Evolutionary conservation across 2,888 invertebrate genomes (phyloP).

Genomic region (Plagodis pulveraria): DNA sequence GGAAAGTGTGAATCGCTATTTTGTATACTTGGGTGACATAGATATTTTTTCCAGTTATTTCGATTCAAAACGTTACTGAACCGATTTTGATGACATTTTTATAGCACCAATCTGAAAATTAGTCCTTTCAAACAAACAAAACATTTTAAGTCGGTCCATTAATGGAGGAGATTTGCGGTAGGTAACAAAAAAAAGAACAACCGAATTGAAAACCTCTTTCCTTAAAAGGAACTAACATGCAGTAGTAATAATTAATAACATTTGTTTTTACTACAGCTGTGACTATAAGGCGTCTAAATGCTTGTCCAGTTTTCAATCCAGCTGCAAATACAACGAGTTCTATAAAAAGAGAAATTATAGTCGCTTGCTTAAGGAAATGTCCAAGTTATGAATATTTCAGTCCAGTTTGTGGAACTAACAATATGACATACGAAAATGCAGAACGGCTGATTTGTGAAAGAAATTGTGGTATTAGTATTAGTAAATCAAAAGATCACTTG

Average conservation of each 20-base stretch:
- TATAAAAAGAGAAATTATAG: constrained; percentile 7
- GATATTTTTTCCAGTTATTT: no score
- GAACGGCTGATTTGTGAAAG: constrained; percentile 62
- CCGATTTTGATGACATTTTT: no score
- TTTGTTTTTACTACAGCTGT: constrained; percentile 13
- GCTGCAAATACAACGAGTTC: neutral
- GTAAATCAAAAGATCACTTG: no score
- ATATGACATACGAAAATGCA: constrained; percentile 62
- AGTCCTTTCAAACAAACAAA: no score
- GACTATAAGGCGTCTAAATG: neutral
- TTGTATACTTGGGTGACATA: no score
- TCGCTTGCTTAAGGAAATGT: constrained; percentile 53
- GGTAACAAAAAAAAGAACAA: no score
- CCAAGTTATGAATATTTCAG: constrained; percentile 65
- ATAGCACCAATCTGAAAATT: no score
- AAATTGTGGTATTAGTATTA: constrained; percentile 61
- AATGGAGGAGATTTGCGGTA: no score
- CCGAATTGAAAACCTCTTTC: no score
- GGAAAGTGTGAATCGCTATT: no score
- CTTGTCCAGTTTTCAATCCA: constrained; percentile 9
- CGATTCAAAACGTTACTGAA: no score
- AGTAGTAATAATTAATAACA: neutral
- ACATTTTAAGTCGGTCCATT: no score
- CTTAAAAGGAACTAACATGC: neutral
- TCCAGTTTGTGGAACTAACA: constrained; percentile 73